Conservation (phyloP, 2,113 vertebrate species). For the Andinoacara biseriatus region DNA sequence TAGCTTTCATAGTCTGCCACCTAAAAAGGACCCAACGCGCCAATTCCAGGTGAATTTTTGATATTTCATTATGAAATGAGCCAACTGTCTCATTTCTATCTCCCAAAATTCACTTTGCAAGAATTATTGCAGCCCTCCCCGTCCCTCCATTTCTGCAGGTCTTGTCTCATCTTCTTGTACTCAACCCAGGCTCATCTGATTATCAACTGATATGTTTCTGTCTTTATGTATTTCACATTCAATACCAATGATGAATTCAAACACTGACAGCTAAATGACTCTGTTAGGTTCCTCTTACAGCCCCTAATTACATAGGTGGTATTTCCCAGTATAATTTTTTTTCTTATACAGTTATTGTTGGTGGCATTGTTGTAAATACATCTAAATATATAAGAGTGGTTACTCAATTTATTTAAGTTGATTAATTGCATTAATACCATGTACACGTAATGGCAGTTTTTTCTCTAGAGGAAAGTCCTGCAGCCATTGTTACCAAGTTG, state of each 20-base stretch:
- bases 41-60: conserved; percentile 48
- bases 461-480: neutral
- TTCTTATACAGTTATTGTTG: neutral
- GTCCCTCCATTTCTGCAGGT: neutral
- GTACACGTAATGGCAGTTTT: neutral
- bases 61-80: conserved; percentile 57
- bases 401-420: neutral
- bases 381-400: neutral
- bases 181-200: conserved; percentile 26
- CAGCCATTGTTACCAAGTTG: neutral
- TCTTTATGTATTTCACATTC: conserved; percentile 44
- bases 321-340: neutral
- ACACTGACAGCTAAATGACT: conserved; percentile 27
- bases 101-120: conserved; percentile 40
- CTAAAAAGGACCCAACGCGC: conserved; percentile 44
- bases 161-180: conserved; percentile 25
- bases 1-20: conserved; percentile 46
- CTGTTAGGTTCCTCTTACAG: neutral
- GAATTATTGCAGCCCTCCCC: conserved; percentile 18
- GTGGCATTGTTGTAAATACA: neutral
- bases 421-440: neutral
- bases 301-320: neutral
- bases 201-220: conserved; percentile 28
- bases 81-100: conserved; percentile 45
- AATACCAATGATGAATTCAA: conserved; percentile 14